Evolutionary conservation across 1,140 invertebrate species (phyloP).

Genomic region (Aphaenogaster floridana): DNA sequence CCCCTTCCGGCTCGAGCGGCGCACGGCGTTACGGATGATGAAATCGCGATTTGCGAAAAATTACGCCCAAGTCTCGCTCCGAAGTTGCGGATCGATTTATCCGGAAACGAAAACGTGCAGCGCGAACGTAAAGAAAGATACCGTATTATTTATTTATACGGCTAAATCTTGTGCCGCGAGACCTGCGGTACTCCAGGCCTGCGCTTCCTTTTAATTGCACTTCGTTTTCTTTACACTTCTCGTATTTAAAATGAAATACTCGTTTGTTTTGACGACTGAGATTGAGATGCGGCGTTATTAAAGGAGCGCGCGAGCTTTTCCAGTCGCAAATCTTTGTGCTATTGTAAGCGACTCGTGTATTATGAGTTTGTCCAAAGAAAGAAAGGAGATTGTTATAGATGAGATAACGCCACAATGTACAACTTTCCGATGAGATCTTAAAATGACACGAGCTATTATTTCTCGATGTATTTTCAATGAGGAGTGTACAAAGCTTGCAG

Average conservation of each 20-base stretch:
- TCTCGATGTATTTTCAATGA: constrained; percentile 12
- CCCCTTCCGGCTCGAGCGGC: neutral
- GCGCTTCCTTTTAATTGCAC: neutral
- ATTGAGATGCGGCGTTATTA: constrained; percentile 26
- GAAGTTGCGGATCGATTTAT: neutral
- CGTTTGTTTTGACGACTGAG: constrained; percentile 22
- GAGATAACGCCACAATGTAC: neutral
- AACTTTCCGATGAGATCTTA: constrained; percentile 1
- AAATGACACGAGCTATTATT: constrained; percentile 10
- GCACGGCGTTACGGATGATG: neutral
- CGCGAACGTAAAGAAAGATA: neutral
- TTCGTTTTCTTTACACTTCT: neutral
- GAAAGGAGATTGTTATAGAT: neutral
- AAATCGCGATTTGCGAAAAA: constrained; percentile 23
- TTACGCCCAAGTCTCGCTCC: neutral
- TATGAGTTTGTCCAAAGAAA: constrained; percentile 16
- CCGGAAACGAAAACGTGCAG: neutral
- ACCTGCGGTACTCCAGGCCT: neutral
- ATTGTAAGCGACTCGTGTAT: neutral
- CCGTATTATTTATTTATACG: neutral
- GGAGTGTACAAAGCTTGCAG: neutral
- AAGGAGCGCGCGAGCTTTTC: neutral
- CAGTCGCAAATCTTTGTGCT: neutral
- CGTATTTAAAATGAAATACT: constrained; percentile 20
- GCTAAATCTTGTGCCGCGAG: neutral